Evolutionary conservation across 2,888 invertebrate genomes (phyloP).

Genomic region (Microctonus hyperodae): DNA sequence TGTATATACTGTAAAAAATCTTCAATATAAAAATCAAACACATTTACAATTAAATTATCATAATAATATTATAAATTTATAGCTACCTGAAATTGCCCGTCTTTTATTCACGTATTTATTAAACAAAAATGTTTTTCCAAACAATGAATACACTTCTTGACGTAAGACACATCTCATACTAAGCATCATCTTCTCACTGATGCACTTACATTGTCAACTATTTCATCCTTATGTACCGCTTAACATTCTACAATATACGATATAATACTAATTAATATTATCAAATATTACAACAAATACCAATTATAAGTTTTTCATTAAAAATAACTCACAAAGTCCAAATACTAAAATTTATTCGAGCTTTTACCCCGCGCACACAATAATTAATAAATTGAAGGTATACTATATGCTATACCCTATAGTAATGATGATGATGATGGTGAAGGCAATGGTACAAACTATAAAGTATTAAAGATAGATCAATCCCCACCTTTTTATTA

Average conservation of each 20-base stretch:
- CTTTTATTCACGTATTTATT: background rate
- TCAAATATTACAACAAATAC: background rate
- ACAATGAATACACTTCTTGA: background rate
- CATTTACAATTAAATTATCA: background rate
- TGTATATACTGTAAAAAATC: conserved; percentile 22
- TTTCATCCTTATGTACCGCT: background rate
- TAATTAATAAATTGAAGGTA: conserved; percentile 20
- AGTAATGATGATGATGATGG: background rate
- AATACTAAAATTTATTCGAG: no score
- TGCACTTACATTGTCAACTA: background rate
- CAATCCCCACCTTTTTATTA: conserved; percentile 21
- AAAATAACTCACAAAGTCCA: background rate
- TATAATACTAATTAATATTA: background rate
- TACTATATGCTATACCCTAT: background rate
- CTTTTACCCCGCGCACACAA: conserved; percentile 7
- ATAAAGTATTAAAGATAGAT: conserved; percentile 26
- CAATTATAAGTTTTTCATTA: background rate
- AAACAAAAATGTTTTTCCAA: background rate
- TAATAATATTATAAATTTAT: background rate
- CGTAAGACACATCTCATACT: background rate
- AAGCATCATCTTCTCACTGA: conserved; percentile 8
- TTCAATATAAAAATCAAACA: background rate
- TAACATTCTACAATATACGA: background rate
- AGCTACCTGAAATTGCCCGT: background rate
- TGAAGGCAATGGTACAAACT: background rate